A percentile compares a stretch with the other conserved stretches of the same genome.
phyloP scores from a whole-genome alignment of 2,797 vertebrate genomes.

The Trematocara caparti region DNA sequence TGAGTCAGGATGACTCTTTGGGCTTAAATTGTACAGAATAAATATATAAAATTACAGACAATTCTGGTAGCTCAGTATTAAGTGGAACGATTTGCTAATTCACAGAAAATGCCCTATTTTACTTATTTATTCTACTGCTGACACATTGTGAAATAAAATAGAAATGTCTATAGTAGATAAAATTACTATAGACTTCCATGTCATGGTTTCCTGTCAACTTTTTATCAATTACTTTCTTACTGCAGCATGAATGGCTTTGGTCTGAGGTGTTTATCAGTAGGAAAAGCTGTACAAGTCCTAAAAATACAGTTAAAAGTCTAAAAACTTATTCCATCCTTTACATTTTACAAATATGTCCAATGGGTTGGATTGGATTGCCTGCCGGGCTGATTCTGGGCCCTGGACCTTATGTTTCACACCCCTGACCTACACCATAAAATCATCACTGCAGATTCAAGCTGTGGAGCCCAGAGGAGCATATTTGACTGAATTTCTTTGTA shows the following conservation, averaged over 20 bases:
- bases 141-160: neutral
- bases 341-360: neutral
- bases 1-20: neutral
- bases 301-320: neutral
- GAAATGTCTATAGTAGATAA: neutral
- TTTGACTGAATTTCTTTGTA: conserved; percentile 3
- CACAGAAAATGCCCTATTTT: neutral
- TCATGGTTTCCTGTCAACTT: neutral
- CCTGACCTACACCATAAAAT: neutral
- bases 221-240: neutral
- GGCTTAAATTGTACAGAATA: neutral
- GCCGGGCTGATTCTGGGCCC: neutral
- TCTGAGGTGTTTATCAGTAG: neutral
- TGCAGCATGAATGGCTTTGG: neutral
- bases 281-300: neutral
- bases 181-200: neutral
- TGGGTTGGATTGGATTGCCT: neutral
- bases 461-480: neutral
- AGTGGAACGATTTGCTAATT: neutral
- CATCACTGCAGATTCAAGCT: neutral
- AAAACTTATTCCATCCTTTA: neutral
- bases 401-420: neutral
- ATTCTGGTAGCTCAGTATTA: neutral
- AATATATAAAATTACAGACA: neutral
- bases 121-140: neutral